Evolutionary conservation across 2,113 vertebrate genomes (phyloP).

Genomic region (Xerus inauris): DNA sequence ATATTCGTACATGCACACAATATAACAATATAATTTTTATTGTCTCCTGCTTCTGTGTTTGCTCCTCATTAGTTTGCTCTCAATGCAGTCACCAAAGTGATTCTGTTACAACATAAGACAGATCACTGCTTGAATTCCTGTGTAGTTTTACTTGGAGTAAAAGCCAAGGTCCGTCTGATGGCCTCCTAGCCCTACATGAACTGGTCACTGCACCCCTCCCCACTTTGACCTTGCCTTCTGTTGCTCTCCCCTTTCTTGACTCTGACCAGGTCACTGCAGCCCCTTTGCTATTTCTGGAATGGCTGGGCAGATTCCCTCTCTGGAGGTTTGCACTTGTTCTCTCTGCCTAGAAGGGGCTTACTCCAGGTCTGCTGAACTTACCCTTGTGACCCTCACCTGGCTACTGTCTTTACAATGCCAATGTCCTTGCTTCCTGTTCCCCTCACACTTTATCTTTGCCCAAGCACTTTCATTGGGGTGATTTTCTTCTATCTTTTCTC

Average conservation of each 20-base stretch:
- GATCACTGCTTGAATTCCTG: background rate
- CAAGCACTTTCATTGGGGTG: background rate
- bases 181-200: background rate
- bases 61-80: background rate
- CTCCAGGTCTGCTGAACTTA: no score
- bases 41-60: background rate
- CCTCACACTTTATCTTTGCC: background rate
- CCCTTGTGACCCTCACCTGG: background rate
- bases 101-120: background rate
- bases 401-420: background rate
- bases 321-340: background rate
- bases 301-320: fast-evolving
- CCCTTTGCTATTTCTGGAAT: background rate
- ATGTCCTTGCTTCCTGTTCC: background rate
- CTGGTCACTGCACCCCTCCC: background rate
- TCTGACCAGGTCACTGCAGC: background rate
- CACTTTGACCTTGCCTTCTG: background rate
- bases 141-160: background rate
- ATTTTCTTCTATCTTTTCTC: background rate
- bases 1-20: no score
- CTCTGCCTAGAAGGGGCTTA: background rate
- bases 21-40: background rate
- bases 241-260: background rate
- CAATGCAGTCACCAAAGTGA: background rate
- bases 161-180: background rate